Percentiles rank a stretch among this genome's conserved stretches.
Conservation (phyloP, 2,888 invertebrate genomes). For the Epistrophe grossulariae region DNA sequence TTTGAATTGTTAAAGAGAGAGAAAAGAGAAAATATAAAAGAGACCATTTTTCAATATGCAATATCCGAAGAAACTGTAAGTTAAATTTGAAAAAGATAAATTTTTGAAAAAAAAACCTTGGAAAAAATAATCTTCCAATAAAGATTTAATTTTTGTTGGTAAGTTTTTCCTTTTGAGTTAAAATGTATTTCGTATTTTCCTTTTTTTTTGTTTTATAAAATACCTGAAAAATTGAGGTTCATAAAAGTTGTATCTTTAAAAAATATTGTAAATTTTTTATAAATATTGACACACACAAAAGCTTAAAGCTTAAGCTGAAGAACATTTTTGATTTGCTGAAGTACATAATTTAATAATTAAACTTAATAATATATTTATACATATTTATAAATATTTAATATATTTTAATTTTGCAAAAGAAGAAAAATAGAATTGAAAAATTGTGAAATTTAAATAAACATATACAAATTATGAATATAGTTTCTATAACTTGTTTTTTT, state of each 20-base stretch:
- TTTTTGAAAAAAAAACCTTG: background rate
- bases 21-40: no score
- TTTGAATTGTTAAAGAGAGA: no score
- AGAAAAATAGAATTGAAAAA: slow-evolving; percentile 16
- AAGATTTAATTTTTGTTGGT: no score
- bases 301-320: slow-evolving; percentile 51
- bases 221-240: slow-evolving; percentile 11
- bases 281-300: slow-evolving; percentile 39
- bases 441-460: slow-evolving; percentile 3
- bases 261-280: slow-evolving; percentile 12
- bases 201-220: no score
- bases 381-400: background rate
- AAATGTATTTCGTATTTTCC: background rate
- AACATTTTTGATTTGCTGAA: slow-evolving; percentile 18
- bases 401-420: slow-evolving; percentile 51
- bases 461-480: background rate
- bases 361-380: background rate
- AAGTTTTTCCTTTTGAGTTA: background rate
- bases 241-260: slow-evolving; percentile 12
- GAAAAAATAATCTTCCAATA: no score
- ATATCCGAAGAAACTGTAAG: no score
- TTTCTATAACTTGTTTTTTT: no score
- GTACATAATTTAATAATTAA: background rate
- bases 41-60: no score
- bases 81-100: background rate